Percentiles rank a stretch among this genome's conserved stretches.
Evolutionary conservation across 2,113 vertebrate genomes (phyloP).

Genomic region (Pygoscelis antarcticus): DNA sequence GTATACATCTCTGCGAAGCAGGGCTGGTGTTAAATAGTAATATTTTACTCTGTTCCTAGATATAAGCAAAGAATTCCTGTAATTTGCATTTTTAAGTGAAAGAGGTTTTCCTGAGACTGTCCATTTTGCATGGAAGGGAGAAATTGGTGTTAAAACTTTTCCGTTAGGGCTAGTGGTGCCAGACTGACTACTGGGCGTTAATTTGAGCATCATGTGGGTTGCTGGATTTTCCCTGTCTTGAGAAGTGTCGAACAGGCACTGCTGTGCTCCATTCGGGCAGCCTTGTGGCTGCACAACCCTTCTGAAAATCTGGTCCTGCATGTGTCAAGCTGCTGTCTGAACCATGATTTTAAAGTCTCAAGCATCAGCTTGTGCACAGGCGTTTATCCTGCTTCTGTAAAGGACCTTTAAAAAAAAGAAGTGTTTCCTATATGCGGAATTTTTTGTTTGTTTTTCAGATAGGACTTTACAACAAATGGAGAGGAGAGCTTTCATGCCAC

Average conservation of each 20-base stretch:
- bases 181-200: fast-evolving
- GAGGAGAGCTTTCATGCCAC: not conserved
- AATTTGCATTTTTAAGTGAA: not conserved
- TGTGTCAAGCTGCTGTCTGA: not conserved
- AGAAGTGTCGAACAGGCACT: not conserved
- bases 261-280: not conserved
- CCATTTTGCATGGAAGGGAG: not conserved
- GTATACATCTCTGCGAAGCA: fast-evolving
- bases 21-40: not conserved
- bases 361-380: not conserved
- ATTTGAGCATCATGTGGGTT: not conserved
- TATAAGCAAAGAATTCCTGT: not conserved
- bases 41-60: not conserved
- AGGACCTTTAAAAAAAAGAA: not conserved
- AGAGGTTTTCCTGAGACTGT: not conserved
- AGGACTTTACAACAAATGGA: not conserved
- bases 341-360: not conserved
- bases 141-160: not conserved
- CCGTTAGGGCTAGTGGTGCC: not conserved
- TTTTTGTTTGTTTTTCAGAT: not conserved
- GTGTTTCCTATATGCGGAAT: not conserved
- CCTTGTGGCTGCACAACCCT: not conserved
- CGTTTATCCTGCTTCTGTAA: not conserved
- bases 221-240: not conserved
- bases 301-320: not conserved